Base-by-base conservation (phyloP, 2,797 vertebrate genomes). In the Brotula barbata region DNA sequence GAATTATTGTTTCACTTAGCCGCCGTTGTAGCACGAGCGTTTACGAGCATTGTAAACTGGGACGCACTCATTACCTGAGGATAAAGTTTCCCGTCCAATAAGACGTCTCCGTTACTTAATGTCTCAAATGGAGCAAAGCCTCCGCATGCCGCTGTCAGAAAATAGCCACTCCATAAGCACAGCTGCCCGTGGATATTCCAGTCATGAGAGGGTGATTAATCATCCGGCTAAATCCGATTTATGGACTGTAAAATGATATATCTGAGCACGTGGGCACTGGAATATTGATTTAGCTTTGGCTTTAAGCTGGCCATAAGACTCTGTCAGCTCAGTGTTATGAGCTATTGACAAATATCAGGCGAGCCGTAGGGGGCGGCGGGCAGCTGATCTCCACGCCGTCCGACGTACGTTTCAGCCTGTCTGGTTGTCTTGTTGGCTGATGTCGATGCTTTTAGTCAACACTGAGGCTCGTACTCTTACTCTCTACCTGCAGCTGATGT, bases 231-330 rank as follows among this genome's bases (percentile, higher is more conserved):
- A 74, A 77, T 78, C 14, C 1, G 71, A 87, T 85, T 68, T 74
- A 79, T 71, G 57, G 31, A 41, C 61, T 25, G 45, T 49, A 40
- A 46, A 15, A 66, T 77, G 55, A 80, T 82, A 64, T 65, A 77
- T 72, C 52, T 25, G 44, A 50, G 70, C 55, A 69, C 71, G 63
- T 59, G 54, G 56, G 49, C 55, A 12, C 22, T 47, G 57, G 57
- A 58, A 16, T 80, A 83, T 84, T 72, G 80, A 85, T 81, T 77
- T 63, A n/a, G 8, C n/a, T 70, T 28, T 58, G 61, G 76, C 78
- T 80, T 51, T 52, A 62, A 82, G 74, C 40, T 50, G 45, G 57
- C 42, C 59, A 57, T 71, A 62, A 74, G 68, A 76, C 57, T 69
- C 61, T 63, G 58, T 72, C 72, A 67, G 54, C 72, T 59, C 3